These are phyloP conservation scores for Zygogramma bicolorata DNA, from an alignment of 2,888 invertebrate genomes.

Conservation along the genomic window DNA sequence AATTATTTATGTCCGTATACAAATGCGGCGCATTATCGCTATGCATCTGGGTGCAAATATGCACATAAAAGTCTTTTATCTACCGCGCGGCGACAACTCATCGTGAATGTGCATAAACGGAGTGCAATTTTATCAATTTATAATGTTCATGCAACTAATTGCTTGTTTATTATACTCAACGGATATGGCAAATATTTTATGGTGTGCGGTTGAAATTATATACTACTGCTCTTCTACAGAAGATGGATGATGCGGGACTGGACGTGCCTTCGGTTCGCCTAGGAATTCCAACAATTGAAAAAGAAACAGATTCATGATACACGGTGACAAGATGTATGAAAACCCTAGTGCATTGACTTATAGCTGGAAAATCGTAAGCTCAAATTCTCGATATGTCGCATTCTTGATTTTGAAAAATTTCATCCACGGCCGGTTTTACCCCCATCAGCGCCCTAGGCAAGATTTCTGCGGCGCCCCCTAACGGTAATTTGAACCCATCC, in stretches of 20 bases:
- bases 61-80: slow-evolving; percentile 37
- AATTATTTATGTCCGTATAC: slow-evolving; percentile 36
- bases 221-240: not conserved
- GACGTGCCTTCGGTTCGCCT: not conserved
- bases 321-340: too few species aligned
- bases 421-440: too few species aligned
- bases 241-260: not conserved
- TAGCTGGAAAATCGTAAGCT: too few species aligned
- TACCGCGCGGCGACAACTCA: slow-evolving; percentile 22
- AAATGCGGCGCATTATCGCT: slow-evolving; percentile 22
- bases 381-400: too few species aligned
- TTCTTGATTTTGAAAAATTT: too few species aligned
- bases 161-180: slow-evolving; percentile 34
- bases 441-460: too few species aligned
- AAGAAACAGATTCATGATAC: not conserved
- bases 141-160: slow-evolving; percentile 34
- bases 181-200: slow-evolving; percentile 26
- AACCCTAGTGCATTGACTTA: too few species aligned
- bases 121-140: slow-evolving; percentile 35
- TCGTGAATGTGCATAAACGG: slow-evolving; percentile 32
- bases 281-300: not conserved
- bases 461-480: too few species aligned
- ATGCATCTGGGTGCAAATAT: slow-evolving; percentile 33
- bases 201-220: not conserved
- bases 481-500: too few species aligned